These are phyloP conservation scores for Atethmia centrago DNA, from an alignment of 2,888 invertebrate species.

Conservation along the genomic window DNA sequence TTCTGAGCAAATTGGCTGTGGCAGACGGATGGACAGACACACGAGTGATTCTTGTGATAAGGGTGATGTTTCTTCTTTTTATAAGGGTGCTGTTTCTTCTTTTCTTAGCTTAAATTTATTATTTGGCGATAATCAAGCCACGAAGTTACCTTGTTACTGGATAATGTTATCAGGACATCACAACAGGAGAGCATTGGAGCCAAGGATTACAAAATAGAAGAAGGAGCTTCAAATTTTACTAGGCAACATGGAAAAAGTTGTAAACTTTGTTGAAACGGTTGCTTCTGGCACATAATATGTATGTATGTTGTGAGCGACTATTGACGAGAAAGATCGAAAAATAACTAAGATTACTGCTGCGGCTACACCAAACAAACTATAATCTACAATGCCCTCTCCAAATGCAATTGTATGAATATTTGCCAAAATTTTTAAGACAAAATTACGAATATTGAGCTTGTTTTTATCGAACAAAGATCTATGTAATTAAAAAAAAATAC, in stretches of 20 bases:
- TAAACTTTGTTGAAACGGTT: neutral
- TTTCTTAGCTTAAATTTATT: neutral
- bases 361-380: neutral
- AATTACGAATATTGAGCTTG: neutral
- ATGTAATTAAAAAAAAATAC: neutral
- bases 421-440: neutral
- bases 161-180: conserved; percentile 18
- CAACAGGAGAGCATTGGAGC: neutral
- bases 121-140: conserved; percentile 16
- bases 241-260: neutral
- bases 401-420: neutral
- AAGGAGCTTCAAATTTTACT: neutral
- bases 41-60: no score
- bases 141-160: conserved; percentile 16
- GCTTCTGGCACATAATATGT: neutral
- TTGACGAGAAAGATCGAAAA: neutral
- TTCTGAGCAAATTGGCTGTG: no score
- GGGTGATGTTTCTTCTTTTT: no score
- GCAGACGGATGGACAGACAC: no score
- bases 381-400: neutral
- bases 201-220: neutral
- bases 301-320: no score
- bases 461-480: neutral
- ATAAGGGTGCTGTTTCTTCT: no score
- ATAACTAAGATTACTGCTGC: neutral